phyloP scores from a whole-genome alignment of 2,888 invertebrate species.

The Hyalella azteca region DNA sequence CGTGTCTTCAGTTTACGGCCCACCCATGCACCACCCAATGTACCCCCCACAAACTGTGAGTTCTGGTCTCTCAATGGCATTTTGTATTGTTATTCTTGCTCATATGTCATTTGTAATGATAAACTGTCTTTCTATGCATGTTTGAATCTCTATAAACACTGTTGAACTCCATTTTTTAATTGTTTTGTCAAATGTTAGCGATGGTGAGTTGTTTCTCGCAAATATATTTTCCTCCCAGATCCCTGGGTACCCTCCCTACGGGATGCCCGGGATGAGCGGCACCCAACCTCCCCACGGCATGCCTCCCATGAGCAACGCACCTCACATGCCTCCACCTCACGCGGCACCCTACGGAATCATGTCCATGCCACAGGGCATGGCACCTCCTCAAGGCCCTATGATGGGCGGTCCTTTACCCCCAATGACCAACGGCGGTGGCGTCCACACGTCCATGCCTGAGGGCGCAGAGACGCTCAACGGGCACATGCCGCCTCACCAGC shows the following conservation, averaged over 20 bases:
- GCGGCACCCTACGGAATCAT: conserved; percentile 45
- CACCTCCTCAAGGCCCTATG: conserved; percentile 4
- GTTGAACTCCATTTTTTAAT: too few species aligned
- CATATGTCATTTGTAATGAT: too few species aligned
- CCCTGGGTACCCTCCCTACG: conserved; percentile 42
- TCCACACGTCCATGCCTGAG: conserved; percentile 39
- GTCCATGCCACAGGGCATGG: conserved; percentile 19
- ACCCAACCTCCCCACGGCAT: neutral
- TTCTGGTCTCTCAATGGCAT: neutral
- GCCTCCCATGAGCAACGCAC: neutral
- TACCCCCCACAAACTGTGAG: neutral
- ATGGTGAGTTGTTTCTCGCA: too few species aligned
- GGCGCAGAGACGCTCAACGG: conserved; percentile 10
- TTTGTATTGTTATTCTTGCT: too few species aligned
- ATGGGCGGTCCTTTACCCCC: conserved; percentile 9
- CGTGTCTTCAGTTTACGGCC: neutral
- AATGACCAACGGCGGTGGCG: conserved; percentile 39
- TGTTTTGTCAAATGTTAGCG: too few species aligned
- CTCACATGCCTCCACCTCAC: conserved; percentile 10
- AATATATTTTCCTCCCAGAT: too few species aligned
- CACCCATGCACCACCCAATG: conserved; percentile 17
- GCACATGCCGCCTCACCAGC: neutral
- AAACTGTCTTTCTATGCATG: too few species aligned
- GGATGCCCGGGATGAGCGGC: conserved; percentile 1
- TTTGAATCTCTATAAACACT: too few species aligned